Base-by-base conservation (phyloP, 2,113 vertebrate genomes). In the Microtus ochrogaster region DNA sequence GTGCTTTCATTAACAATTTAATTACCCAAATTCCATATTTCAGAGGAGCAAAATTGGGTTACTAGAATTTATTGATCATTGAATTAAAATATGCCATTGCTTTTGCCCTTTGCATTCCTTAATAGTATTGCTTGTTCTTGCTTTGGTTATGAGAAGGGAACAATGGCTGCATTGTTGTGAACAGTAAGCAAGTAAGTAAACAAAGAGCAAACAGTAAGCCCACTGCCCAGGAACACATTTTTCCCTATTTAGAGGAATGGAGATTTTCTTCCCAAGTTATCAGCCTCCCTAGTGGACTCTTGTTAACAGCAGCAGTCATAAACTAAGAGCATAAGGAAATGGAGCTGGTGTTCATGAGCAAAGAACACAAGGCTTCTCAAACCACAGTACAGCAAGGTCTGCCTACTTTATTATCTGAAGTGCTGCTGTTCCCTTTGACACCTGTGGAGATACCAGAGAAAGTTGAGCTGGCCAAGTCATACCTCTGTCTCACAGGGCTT, bases 21-120 rank as follows among this genome's bases (percentile, higher is more conserved):
- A 76, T 39, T 91, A 90, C 30, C 89, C 33, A 44, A 90, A 86
- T 95, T 98, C n/a, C 11, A n/a, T 97, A 97, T 93, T 92, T 95
- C 83, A 92, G 0, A 85, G 68, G 70, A 84, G 30, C 72, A 72
- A 95, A 66, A 87, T 49, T 12, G 76, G 49, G 21, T 88, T 49
- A 33, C 66, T 97, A 61, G 13, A 63, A 97, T 95, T 93, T 90
- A 90, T 30, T 94, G 81, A 87, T 82, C 81, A 95, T 89, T 39
- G 70, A 44, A 36, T 66, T 92, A 90, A 44, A 16, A 7, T 94
- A 81, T 94, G 87, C 95, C 95, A 86, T 95, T 72, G 88, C 58
- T 78, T 97, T 94, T 77, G 58, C 47, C 92, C 49, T 92, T 89
- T 92, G 0, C 1, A 33, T 39, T 95, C 81, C 79, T 68, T 94